Evolutionary conservation across 2,113 vertebrate genomes (phyloP), one percentile per base, ranked within the genome.

Genomic region (Rostratula benghalensis): DNA sequence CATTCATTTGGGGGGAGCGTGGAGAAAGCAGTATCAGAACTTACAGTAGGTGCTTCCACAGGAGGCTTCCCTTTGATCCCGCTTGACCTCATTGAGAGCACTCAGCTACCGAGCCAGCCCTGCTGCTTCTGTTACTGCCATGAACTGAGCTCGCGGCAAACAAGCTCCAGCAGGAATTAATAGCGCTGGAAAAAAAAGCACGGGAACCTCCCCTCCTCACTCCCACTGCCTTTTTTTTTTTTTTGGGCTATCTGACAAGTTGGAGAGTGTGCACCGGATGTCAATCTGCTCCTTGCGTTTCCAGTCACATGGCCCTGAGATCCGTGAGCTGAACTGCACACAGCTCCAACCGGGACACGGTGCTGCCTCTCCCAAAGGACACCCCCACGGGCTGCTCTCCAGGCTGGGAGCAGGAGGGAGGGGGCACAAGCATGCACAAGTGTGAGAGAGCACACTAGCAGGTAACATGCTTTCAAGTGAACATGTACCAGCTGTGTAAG

Each of bases 51-150:
- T 31, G 97, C 92, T 86, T 97, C 57, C 46, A 96, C 79, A 37
- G 95, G 96, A 83, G 96, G 91, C 83, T 97, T 97, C 87, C 97
- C 96, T 96, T 97, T 98, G 96, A 97, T 98, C 84, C 96, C 97
- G 93, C 98, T 98, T 96, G 97, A 97, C 96, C 97, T 98, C 98
- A 98, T 98, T 90, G 97, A 97, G 92, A 94, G 73, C 94, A 89
- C 74, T 61, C 89, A 78, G 96, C 94, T 89, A 96, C 67, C 0
- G 17, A 76, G 35, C 19, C 63, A 81, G 90, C 64, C 53, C 82
- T 48, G 71, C 94, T 71, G 88, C 80, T 87, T 74, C 95, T 76
- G 70, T 31, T 61, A 64, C 73, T 39, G 67, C 54, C 70, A 83
- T 84, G 41, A 86, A 33, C 60, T 2, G 14, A 63, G 69, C 85